Percentiles rank a stretch among this genome's conserved stretches.
Evolutionary conservation across 1,140 invertebrate species (phyloP).

Genomic region (Dendrolimus punctatus): DNA sequence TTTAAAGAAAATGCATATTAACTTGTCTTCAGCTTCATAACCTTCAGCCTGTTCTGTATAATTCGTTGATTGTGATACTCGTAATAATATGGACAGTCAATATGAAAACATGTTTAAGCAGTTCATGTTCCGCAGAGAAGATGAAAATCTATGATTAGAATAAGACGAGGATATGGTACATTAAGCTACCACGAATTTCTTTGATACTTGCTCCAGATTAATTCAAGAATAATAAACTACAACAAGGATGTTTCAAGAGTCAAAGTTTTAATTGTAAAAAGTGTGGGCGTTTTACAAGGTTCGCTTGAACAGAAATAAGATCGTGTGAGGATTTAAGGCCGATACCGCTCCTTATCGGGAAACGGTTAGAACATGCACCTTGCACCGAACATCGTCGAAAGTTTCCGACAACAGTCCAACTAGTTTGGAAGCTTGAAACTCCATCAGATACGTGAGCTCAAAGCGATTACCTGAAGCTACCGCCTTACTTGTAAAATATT

Average conservation of each 20-base stretch:
- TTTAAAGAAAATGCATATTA: no score
- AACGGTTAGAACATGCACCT: slow-evolving; percentile 59
- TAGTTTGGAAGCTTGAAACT: slow-evolving; percentile 68
- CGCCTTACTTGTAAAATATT: not conserved
- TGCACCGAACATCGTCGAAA: slow-evolving; percentile 47
- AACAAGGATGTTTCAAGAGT: slow-evolving; percentile 12
- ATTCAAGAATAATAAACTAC: slow-evolving; percentile 12
- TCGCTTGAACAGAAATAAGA: slow-evolving; percentile 28
- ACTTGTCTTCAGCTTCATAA: no score
- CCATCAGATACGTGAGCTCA: slow-evolving; percentile 63
- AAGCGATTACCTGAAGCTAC: slow-evolving; percentile 56
- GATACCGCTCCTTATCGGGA: slow-evolving; percentile 55
- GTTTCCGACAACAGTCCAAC: slow-evolving; percentile 60
- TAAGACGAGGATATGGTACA: no score
- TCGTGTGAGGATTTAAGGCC: slow-evolving; percentile 53
- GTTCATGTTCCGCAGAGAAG: no score
- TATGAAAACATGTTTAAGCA: no score
- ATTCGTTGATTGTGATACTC: no score
- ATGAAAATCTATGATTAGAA: no score
- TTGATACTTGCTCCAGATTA: not conserved
- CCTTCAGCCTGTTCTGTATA: no score
- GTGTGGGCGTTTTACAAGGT: slow-evolving; percentile 19
- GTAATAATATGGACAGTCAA: no score
- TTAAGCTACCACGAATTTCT: no score
- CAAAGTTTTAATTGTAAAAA: slow-evolving; percentile 49